A percentile compares a stretch with the other conserved stretches of the same genome.
Evolutionary conservation across 37 sponge, comb jelly and placozoan species (phyloP).

Genomic region (Halichondria panicea): DNA sequence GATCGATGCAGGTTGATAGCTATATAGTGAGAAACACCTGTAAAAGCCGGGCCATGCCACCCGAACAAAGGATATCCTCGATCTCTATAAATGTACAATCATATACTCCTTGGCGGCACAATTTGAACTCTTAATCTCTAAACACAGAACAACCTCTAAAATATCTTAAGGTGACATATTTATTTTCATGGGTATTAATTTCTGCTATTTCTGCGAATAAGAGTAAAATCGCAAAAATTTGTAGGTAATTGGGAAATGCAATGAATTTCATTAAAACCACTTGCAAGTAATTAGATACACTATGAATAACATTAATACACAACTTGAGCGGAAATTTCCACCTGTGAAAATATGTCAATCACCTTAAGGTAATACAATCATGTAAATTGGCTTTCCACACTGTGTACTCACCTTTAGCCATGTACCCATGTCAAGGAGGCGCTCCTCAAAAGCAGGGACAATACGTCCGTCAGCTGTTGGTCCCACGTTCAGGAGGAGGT

Average conservation of each 20-base stretch:
- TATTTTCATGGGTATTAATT: no score
- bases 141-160: no score
- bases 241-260: neutral
- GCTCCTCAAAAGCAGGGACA: slow-evolving; percentile 72
- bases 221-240: no score
- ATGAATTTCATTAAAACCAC: neutral
- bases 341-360: neutral
- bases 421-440: slow-evolving; percentile 72
- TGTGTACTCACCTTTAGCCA: slow-evolving; percentile 65
- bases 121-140: no score
- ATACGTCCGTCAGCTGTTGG: slow-evolving; percentile 82
- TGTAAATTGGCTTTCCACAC: neutral
- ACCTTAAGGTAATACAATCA: neutral
- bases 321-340: neutral
- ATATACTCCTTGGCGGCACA: no score
- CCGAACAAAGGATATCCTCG: no score
- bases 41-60: no score
- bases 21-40: no score
- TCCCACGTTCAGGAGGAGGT: slow-evolving; percentile 81
- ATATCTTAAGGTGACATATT: no score
- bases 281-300: neutral
- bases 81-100: no score
- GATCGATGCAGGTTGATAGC: no score
- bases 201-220: no score
- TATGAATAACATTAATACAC: neutral